phyloP scores from a whole-genome alignment of 2,797 vertebrate species.

The Pantherophis alleghaniensis region DNA sequence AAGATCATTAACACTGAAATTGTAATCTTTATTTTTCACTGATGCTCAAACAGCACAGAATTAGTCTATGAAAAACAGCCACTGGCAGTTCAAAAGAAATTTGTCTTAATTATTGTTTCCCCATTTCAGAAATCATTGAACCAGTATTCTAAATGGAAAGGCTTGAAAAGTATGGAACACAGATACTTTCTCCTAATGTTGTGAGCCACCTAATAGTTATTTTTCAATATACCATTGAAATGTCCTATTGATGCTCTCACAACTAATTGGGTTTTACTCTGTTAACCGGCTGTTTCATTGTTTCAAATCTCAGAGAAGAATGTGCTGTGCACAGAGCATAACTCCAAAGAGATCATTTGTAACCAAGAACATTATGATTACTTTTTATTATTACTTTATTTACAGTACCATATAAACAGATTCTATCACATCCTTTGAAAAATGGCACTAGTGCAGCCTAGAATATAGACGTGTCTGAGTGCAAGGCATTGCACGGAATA shows the following conservation, averaged over 20 bases:
- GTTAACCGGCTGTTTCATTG: neutral
- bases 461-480: neutral
- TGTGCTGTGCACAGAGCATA: neutral
- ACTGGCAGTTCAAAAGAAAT: constrained; percentile 39
- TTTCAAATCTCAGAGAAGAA: neutral
- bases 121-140: constrained; percentile 28
- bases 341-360: neutral
- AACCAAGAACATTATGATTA: neutral
- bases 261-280: neutral
- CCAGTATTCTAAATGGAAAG: constrained; percentile 32
- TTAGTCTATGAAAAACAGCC: constrained; percentile 20
- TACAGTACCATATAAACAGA: constrained; percentile 1
- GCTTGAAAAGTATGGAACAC: constrained; percentile 5
- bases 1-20: constrained; percentile 38
- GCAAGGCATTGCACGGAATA: neutral
- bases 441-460: neutral
- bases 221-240: neutral
- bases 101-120: constrained; percentile 34
- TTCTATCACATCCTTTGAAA: constrained; percentile 30
- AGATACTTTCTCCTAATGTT: constrained; percentile 10
- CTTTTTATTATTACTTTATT: neutral
- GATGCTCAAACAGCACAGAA: constrained; percentile 21
- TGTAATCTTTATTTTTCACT: constrained; percentile 18
- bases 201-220: neutral
- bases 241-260: neutral